Evolutionary conservation across 2,113 vertebrate species (phyloP), one percentile per base, ranked within the genome.

Genomic region (Suncus etruscus): DNA sequence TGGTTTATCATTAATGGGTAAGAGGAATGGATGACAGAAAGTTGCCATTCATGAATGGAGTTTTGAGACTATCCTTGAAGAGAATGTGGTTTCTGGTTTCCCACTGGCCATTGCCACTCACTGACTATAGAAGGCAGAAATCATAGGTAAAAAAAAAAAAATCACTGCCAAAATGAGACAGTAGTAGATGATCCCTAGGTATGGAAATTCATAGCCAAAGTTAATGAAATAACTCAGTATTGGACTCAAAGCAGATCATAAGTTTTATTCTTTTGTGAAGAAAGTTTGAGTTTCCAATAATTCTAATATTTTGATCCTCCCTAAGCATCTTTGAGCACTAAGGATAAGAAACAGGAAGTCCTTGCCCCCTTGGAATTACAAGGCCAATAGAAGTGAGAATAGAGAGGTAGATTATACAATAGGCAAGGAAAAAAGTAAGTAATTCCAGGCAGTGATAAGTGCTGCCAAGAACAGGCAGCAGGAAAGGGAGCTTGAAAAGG

Each of bases 341-440:
- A 14, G 5, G 45, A 1, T 27, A 22, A 14, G 20, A 82, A 25
- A 0, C 22, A 76, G 63, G 18, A 92, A 7, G 6, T 25, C 20
- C 6, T 47, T 58, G 3, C 39, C 39, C 39, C 39, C 1, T 45
- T 9, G 0, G 15, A 16, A 4, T 8, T 58, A 45, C 78, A 90
- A 65, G 84, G 73, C 81, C 63, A 39, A 7, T n/a, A 39, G 4
- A 22, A 51, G 18, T 7, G 0, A n/a, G 48, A 45, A 54, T 12
- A 14, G 24, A 14, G 24, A 45, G 39, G 4, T 29, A 61, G 16
- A 72, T 47, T 51, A 70, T 31, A 51, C 8, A 45, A 51, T 51
- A 76, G 50, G 48, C 24, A 82, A 78, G 51, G 39, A 39, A 39
- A 66, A 91, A 79, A 89, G 48, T 45, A 65, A 70, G 15, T 70